Percentiles rank a stretch among this genome's conserved stretches.
phyloP scores from a whole-genome alignment of 2,888 invertebrate species.

The Noctuana brunneofusca region DNA sequence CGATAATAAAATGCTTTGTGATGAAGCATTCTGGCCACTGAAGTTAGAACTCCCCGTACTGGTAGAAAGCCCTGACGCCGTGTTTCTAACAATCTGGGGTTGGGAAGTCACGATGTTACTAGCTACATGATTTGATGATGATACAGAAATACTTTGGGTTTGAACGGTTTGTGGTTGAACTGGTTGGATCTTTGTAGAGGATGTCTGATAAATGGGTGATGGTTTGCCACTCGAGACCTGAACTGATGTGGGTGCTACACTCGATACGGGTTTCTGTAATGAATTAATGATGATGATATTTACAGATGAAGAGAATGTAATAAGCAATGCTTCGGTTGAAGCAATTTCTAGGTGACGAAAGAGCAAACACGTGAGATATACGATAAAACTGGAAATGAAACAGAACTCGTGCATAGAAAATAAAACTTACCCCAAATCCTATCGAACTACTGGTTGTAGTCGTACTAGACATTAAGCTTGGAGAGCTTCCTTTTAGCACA shows the following conservation, averaged over 20 bases:
- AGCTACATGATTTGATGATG: constrained; percentile 72
- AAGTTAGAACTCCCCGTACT: constrained; percentile 74
- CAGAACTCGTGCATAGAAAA: not conserved
- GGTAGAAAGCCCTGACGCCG: constrained; percentile 75
- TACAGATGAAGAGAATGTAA: constrained; percentile 62
- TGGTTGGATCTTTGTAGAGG: constrained; percentile 91
- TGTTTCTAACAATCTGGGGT: constrained; percentile 80
- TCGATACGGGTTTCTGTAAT: constrained; percentile 92
- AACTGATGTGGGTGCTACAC: constrained; percentile 91
- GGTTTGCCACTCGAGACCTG: constrained; percentile 85
- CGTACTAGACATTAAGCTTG: constrained; percentile 67
- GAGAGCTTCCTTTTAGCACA: constrained; percentile 67
- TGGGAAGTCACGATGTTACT: constrained; percentile 74
- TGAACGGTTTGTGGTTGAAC: constrained; percentile 89
- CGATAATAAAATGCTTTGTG: constrained; percentile 77
- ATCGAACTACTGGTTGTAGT: constrained; percentile 69
- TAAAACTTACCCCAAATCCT: constrained; percentile 74
- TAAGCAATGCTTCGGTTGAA: constrained; percentile 43
- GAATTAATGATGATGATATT: constrained; percentile 75
- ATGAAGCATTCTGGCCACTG: constrained; percentile 66
- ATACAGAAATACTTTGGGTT: constrained; percentile 65
- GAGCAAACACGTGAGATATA: not conserved
- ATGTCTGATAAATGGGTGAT: constrained; percentile 90
- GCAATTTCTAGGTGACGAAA: constrained; percentile 13
- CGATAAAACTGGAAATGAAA: not conserved